phyloP scores from a whole-genome alignment of 2,888 invertebrate species.

The Eupithecia exiguata region DNA sequence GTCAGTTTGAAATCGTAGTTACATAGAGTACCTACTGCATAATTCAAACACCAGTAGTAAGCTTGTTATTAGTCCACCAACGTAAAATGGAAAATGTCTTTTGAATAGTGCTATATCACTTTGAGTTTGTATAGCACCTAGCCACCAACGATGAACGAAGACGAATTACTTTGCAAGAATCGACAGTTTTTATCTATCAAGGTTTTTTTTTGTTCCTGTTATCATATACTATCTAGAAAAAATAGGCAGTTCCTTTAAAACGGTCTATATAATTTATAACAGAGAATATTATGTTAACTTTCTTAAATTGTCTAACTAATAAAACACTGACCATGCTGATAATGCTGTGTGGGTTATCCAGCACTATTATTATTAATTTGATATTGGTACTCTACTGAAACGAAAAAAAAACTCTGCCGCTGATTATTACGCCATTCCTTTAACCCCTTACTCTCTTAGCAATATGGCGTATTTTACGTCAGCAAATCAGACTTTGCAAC shows the following conservation, averaged over 20 bases:
- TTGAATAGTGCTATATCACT: constrained; percentile 6
- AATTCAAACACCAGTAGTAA: constrained; percentile 17
- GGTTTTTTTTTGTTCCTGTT: too few relatives aligned
- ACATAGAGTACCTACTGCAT: constrained; percentile 22
- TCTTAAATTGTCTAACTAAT: not conserved
- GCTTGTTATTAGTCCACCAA: constrained; percentile 20
- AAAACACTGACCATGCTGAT: not conserved
- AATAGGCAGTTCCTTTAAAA: not conserved
- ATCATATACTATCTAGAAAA: not conserved
- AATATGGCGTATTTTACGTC: not conserved
- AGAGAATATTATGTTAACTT: not conserved
- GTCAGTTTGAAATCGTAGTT: constrained; percentile 29
- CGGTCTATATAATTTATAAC: not conserved
- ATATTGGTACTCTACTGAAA: not conserved
- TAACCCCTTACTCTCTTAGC: not conserved
- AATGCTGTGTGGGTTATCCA: too few relatives aligned
- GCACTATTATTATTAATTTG: too few relatives aligned
- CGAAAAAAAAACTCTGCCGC: not conserved
- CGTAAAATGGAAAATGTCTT: constrained; percentile 16
- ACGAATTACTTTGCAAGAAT: not conserved
- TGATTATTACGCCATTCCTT: not conserved
- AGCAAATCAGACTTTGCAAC: not conserved
- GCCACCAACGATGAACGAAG: constrained; percentile 7
- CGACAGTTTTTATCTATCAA: not conserved
- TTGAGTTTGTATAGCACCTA: not conserved